A percentile compares a stretch with the other conserved stretches of the same genome.
These are phyloP conservation scores for Pavo muticus DNA, from an alignment of 2,113 vertebrate genomes.

Conservation along the genomic window DNA sequence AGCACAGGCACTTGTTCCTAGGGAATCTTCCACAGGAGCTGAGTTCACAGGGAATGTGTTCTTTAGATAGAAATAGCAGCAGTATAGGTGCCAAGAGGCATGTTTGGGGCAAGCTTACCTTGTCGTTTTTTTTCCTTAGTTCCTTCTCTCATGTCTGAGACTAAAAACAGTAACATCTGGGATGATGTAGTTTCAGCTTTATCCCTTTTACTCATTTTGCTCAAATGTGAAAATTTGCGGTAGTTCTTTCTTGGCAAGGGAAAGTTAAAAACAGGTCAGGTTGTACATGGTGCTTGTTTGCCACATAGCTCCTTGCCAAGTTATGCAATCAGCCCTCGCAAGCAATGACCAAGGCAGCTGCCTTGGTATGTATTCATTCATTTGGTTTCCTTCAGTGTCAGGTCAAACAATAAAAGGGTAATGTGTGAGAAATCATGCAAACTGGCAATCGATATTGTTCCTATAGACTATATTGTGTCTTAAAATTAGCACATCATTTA, in stretches of 20 bases:
- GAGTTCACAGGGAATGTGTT: fast-evolving
- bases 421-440: not conserved
- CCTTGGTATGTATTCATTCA: not conserved
- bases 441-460: not conserved
- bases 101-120: not conserved
- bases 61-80: not conserved
- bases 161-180: not conserved
- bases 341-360: not conserved
- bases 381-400: not conserved
- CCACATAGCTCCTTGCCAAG: not conserved
- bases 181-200: not conserved
- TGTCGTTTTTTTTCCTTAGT: not conserved
- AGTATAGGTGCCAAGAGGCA: not conserved
- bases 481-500: not conserved
- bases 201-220: not conserved
- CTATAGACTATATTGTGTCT: not conserved
- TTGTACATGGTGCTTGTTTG: not conserved
- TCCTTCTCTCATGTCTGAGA: not conserved
- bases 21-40: not conserved
- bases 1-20: not conserved
- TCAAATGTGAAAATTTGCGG: not conserved
- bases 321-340: fast-evolving
- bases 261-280: not conserved
- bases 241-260: not conserved
- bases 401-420: not conserved